Conservation (phyloP, 2,113 vertebrate genomes). For the Spheniscus mendiculus region DNA sequence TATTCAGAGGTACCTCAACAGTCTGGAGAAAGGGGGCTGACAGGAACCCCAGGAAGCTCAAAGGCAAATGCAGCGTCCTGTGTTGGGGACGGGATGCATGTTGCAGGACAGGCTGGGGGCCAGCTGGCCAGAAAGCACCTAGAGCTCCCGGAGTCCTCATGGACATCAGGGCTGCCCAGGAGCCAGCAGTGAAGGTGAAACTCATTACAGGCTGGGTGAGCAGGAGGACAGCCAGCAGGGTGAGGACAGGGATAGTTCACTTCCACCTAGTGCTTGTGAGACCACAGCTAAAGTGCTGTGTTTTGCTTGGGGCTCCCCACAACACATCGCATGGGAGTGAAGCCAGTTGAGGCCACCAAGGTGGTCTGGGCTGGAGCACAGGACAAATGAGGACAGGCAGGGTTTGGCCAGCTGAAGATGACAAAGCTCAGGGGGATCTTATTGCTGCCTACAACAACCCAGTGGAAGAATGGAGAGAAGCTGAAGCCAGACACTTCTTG, state of each 20-base stretch:
- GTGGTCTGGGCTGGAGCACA: background rate
- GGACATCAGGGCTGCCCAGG: background rate
- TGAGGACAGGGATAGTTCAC: background rate
- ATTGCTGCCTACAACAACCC: background rate
- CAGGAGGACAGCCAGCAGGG: background rate
- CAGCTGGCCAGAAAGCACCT: background rate
- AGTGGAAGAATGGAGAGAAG: background rate
- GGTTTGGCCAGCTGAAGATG: background rate
- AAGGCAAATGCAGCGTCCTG: background rate
- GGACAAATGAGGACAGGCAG: background rate
- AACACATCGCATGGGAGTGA: background rate
- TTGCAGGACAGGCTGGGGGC: background rate
- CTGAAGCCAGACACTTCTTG: background rate
- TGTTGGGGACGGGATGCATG: accelerated
- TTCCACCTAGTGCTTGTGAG: background rate
- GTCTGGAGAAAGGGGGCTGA: background rate
- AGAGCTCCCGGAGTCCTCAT: background rate
- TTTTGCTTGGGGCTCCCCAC: background rate
- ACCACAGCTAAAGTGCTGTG: background rate
- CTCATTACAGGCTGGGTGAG: background rate
- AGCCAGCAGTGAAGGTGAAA: background rate
- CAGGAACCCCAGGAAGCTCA: background rate
- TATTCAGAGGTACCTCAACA: background rate
- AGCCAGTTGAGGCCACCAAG: background rate
- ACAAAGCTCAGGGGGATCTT: background rate